Conservation (phyloP, 2,888 invertebrate genomes). For the Caradrina kadenii region DNA sequence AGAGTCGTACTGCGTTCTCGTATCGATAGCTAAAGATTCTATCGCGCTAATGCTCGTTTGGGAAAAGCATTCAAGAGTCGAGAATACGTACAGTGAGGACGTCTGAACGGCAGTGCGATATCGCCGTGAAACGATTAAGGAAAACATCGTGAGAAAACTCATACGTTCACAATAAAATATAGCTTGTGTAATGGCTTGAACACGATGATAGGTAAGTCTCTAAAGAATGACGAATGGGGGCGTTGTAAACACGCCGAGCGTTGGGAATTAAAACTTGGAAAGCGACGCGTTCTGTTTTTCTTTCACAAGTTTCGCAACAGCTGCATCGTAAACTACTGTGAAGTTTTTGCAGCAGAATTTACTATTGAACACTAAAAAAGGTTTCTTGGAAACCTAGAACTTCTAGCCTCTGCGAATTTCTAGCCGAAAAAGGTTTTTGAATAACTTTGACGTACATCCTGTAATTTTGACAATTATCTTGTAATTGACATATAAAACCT, state of each 20-base stretch:
- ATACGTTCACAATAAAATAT: constrained; percentile 35
- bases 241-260: constrained; percentile 19
- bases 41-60: constrained; percentile 38
- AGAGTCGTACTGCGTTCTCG: neutral
- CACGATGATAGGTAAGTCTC: constrained; percentile 37
- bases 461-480: too few species aligned
- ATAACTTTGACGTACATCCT: too few species aligned
- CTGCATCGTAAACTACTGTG: constrained; percentile 44
- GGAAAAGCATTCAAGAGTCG: constrained; percentile 18
- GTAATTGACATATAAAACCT: too few species aligned
- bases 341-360: constrained; percentile 28
- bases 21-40: constrained; percentile 13
- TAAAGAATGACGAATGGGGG: constrained; percentile 30
- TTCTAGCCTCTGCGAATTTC: too few species aligned
- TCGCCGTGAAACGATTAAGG: constrained; percentile 47
- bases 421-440: too few species aligned
- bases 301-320: constrained; percentile 41
- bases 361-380: neutral
- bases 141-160: constrained; percentile 27
- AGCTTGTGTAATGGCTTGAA: constrained; percentile 49
- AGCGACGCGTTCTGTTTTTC: constrained; percentile 38
- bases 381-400: neutral
- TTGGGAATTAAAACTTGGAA: constrained; percentile 46
- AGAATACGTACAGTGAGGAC: constrained; percentile 3
- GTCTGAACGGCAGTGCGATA: constrained; percentile 36